phyloP scores from a whole-genome alignment of 1,140 invertebrate genomes.

The Agrypnia vestita region DNA sequence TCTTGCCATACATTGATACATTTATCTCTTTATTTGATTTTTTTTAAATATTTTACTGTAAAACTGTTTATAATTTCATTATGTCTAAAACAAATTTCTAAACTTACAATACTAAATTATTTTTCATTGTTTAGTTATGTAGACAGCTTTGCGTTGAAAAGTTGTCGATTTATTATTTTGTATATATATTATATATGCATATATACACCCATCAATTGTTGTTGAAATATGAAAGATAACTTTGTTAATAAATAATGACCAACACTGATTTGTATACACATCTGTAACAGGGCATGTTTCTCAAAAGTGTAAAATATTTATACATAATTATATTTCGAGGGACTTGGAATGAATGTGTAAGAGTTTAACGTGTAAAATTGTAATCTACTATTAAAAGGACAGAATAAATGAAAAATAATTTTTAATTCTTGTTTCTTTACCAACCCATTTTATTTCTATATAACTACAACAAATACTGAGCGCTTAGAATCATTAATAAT shows the following conservation, averaged over 20 bases:
- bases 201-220: constrained; percentile 1
- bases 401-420: constrained; percentile 59
- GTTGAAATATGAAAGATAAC: constrained; percentile 34
- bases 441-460: not conserved
- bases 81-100: not conserved
- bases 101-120: not conserved
- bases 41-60: not conserved
- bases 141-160: not conserved
- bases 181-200: constrained; percentile 9
- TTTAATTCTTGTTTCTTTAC: constrained; percentile 46
- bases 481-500: no score
- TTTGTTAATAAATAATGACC: constrained; percentile 37
- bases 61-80: constrained; percentile 2
- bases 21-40: no score
- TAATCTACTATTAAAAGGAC: constrained; percentile 58
- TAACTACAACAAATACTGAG: no score
- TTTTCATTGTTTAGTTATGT: no score
- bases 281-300: constrained; percentile 34
- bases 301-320: constrained; percentile 35
- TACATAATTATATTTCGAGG: constrained; percentile 30
- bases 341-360: constrained; percentile 39
- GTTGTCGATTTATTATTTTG: constrained; percentile 21
- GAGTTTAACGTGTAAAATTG: constrained; percentile 57
- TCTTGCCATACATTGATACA: no score
- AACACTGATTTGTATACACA: constrained; percentile 37